These are phyloP conservation scores for Tupiocoris notatus DNA, from an alignment of 2,888 invertebrate species.

Conservation along the genomic window DNA sequence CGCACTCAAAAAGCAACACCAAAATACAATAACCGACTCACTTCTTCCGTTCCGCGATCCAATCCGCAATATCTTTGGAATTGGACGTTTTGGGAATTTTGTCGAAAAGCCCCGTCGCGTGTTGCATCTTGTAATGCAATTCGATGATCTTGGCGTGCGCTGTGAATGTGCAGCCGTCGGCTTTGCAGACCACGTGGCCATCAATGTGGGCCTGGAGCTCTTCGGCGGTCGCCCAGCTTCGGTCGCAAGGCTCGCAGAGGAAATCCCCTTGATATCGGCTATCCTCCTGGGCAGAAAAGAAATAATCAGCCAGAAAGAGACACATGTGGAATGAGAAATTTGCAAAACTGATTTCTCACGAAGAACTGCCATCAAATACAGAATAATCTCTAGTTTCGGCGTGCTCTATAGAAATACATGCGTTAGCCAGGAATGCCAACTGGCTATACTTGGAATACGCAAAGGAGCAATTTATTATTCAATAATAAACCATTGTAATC, in stretches of 20 bases:
- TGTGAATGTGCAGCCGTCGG: conserved; percentile 76
- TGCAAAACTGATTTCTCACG: no score
- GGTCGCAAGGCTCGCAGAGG: conserved; percentile 80
- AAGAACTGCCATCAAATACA: no score
- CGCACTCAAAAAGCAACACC: no score
- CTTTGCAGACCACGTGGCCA: conserved; percentile 76
- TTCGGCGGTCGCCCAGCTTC: conserved; percentile 64
- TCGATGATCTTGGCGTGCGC: conserved; percentile 77
- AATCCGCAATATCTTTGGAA: conserved; percentile 79
- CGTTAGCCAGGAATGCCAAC: no score
- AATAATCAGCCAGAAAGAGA: no score
- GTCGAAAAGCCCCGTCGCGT: conserved; percentile 77
- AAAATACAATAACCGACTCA: conserved; percentile 49
- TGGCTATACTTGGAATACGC: no score
- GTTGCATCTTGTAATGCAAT: conserved; percentile 79
- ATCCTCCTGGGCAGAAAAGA: conserved; percentile 24
- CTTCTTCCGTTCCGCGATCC: conserved; percentile 78
- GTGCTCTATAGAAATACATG: no score
- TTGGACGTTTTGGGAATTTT: conserved; percentile 72
- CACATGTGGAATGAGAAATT: no score
- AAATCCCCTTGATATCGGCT: conserved; percentile 51
- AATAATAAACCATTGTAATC: no score
- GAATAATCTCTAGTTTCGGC: no score
- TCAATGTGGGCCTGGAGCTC: conserved; percentile 65
- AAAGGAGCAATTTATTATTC: no score